Evolutionary conservation across 2,888 invertebrate genomes (phyloP), one percentile per base, ranked within the genome.

Genomic region (Dryomyza anilis): DNA sequence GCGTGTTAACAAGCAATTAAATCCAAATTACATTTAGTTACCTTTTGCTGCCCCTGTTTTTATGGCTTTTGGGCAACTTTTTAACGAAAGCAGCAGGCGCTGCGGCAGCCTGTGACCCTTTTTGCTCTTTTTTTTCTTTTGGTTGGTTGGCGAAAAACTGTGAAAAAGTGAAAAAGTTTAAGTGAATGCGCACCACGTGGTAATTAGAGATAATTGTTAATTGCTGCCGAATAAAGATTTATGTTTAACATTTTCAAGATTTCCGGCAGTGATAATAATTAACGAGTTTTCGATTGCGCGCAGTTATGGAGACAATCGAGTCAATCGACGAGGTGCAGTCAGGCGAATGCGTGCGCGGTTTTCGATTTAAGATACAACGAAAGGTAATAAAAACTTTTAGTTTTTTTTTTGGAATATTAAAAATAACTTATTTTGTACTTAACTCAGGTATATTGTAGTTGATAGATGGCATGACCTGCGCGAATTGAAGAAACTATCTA

Each of bases 191-290:
- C 46, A 61, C 74, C 77, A 76, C 73, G 78, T 77, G 78, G 78
- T 77, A 79, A 79, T 79, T 79, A 78, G 75, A 76, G 79, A 80
- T 80, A 79, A 79, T 78, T 78, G 77, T 77, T 80, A 79, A 79
- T 79, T 79, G 80, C 73, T 70, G 76, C 75, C 75, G 76, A 80
- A 78, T 78, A 75, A 75, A 78, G 79, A 79, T 79, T 79, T 80
- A 80, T 79, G 72, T 61, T 61, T 46, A n/a, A 30, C 25, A 8
- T 46, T 46, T 48, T 48, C 33, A 63, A 63, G 63, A 63, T 48
- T 39, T 23, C 7, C 46, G n/a, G 14, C 46, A 56, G 55, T 55
- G 61, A 61, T 61, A 61, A 61, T 25, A 61, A 25, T 52, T 61
- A 61, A 61, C 61, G 52, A 61, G 10, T 39, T 23, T 39, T 10